Percentiles rank a stretch among this genome's conserved stretches.
Conservation (phyloP, 1,140 invertebrate genomes). For the Paraescarpia echinospica region DNA sequence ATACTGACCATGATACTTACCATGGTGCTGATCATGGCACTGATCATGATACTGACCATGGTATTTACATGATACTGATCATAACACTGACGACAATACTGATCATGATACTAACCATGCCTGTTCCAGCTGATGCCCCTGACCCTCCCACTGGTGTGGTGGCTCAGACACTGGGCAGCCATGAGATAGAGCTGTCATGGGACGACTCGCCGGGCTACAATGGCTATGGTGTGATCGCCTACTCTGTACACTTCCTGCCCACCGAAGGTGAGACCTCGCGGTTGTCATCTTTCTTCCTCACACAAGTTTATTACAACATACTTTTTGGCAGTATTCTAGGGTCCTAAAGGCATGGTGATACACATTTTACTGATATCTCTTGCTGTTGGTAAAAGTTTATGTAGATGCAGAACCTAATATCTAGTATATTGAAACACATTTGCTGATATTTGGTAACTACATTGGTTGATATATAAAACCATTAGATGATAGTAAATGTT, state of each 20-base stretch:
- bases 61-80: not conserved
- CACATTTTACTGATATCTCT: too few species aligned
- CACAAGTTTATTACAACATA: too few species aligned
- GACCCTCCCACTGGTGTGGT: not conserved
- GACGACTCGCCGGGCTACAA: not conserved
- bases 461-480: not conserved
- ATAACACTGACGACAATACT: not conserved
- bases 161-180: not conserved
- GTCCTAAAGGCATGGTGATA: too few species aligned
- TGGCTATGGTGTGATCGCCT: not conserved
- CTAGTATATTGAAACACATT: too few species aligned
- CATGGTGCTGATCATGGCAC: not conserved
- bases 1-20: not conserved
- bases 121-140: not conserved
- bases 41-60: not conserved
- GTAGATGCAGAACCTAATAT: too few species aligned
- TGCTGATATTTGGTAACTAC: not conserved
- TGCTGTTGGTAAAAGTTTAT: too few species aligned
- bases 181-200: not conserved
- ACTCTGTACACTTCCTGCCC: conserved; percentile 9
- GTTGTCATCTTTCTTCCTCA: too few species aligned
- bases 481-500: not conserved
- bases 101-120: not conserved
- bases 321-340: too few species aligned
- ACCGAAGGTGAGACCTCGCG: too few species aligned